Evolutionary conservation across 2,888 invertebrate species (phyloP).

Genomic region (Melangyna quadrimaculata): DNA sequence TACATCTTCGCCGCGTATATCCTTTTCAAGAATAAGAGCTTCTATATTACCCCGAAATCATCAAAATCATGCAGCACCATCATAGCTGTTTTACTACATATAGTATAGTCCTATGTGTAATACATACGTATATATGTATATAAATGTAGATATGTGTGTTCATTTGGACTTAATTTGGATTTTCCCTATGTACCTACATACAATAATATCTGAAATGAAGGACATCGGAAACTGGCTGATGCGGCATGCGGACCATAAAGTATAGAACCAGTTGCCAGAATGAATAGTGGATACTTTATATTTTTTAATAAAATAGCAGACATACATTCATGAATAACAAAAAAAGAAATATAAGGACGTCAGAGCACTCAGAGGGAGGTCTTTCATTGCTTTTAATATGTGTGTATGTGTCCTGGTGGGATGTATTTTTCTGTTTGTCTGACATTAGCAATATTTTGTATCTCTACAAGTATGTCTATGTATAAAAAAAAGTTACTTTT

Average conservation of each 20-base stretch:
- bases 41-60: slow-evolving; percentile 27
- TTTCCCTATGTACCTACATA: slow-evolving; percentile 31
- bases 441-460: slow-evolving; percentile 7
- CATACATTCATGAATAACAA: slow-evolving; percentile 11
- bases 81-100: no score
- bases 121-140: no score
- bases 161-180: slow-evolving; percentile 53
- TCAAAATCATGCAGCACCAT: neutral
- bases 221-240: slow-evolving; percentile 23
- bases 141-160: slow-evolving; percentile 11
- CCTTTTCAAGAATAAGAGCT: slow-evolving; percentile 2
- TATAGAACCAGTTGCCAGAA: neutral
- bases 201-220: slow-evolving; percentile 29
- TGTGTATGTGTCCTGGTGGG: neutral
- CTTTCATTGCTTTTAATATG: neutral
- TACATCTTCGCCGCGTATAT: slow-evolving; percentile 34
- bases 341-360: neutral
- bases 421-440: neutral
- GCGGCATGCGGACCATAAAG: neutral
- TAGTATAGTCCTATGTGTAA: neutral
- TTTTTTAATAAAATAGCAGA: slow-evolving; percentile 10
- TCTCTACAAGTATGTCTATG: neutral
- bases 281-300: slow-evolving; percentile 16
- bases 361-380: neutral
- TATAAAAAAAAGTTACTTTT: slow-evolving; percentile 30